Evolutionary conservation across 2,797 vertebrate genomes (phyloP), one percentile per base, ranked within the genome.

Genomic region (Catamblyrhynchus diadema): DNA sequence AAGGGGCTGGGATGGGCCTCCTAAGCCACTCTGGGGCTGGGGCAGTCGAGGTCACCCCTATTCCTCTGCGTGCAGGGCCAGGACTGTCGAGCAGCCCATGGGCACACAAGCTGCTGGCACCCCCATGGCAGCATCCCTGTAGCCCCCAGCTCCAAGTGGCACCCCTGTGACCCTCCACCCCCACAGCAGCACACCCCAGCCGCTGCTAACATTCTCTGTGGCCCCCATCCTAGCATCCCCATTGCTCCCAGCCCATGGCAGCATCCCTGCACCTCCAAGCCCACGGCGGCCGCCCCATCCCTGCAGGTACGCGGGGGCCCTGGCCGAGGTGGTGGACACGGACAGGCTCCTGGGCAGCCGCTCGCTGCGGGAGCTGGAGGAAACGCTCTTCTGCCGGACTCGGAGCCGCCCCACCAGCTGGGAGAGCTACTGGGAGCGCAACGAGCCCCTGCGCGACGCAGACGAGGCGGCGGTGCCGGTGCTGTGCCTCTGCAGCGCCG

Each of bases 381-480:
- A 99, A 90, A 77, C 96, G 47, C 97, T 99, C 66, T 99, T 98
- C 97, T 99, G 99, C 93, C 96, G 88, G 94, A 95, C 86, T 78
- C 94, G 90, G 89, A 94, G 65, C 74, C 92, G 10, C 50, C 88
- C 95, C 73, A 94, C 78, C 59, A 98, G 96, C 93, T 99, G 99
- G 99, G 98, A 98, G 28, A 54, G 92, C 37, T 99, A 99, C 96
- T 99, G 99, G 99, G 98, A 98, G 42, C 97, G 94, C 87, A 99
- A 99, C 2, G 99, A 99, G 80, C 99, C 99, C 3, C 97, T 99
- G 59, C 98, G 98, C 35, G 99, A 99, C 0, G 98, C 98, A 24
- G 99, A 99, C 9, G 99, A 99, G 92, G 98, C 98, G 6, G 98
- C 98, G 0, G 98, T 99, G 21, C 99, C 99, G 0, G 98, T 99